These are phyloP conservation scores for Varanus salvator DNA, from an alignment of 2,113 vertebrate species.

Conservation along the genomic window DNA sequence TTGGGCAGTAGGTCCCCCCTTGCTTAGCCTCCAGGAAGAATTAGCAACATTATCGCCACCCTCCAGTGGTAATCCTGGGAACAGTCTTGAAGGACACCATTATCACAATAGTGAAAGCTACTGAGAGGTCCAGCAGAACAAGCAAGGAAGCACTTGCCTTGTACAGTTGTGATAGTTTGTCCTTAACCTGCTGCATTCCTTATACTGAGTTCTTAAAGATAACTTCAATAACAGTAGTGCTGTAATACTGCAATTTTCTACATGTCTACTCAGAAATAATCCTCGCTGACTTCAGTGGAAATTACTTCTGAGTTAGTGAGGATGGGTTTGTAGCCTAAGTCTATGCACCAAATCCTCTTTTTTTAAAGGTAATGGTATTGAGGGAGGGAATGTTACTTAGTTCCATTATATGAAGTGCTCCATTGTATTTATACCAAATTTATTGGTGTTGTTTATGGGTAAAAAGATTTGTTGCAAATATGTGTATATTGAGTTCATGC, in stretches of 20 bases:
- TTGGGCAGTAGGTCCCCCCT: not conserved
- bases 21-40: not conserved
- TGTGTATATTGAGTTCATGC: constrained; percentile 1
- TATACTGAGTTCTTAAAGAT: not conserved
- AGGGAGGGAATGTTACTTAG: not conserved
- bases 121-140: not conserved
- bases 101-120: not conserved
- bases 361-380: not conserved
- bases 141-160: not conserved
- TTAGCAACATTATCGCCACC: not conserved
- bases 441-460: not conserved
- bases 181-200: no score
- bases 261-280: not conserved
- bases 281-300: not conserved
- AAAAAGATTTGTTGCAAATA: not conserved
- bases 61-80: not conserved
- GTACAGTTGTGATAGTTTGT: not conserved
- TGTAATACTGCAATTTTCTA: not conserved
- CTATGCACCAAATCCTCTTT: not conserved
- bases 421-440: not conserved
- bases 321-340: not conserved
- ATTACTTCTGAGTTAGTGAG: not conserved
- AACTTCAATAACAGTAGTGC: no score
- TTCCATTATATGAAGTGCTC: not conserved
- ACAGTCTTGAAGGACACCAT: not conserved